Percentiles rank a stretch among this genome's conserved stretches.
These are phyloP conservation scores for Pseudomyrmex sp. DNA, from an alignment of 1,140 invertebrate species.

Conservation along the genomic window DNA sequence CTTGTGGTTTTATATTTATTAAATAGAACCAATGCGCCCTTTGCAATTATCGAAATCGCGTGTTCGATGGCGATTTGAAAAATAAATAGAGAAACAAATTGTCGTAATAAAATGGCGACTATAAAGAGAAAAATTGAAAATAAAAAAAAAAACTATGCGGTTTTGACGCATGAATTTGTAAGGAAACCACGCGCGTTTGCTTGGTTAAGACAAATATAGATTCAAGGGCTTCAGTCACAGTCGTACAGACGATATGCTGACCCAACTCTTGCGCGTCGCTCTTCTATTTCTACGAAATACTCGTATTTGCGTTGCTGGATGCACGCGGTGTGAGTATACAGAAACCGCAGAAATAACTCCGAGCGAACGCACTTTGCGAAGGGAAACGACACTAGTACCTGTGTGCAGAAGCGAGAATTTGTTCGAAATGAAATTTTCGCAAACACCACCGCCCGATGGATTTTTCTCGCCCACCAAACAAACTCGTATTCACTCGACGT, in stretches of 20 bases:
- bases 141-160: not conserved
- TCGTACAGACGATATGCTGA: constrained; percentile 42
- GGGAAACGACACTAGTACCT: constrained; percentile 26
- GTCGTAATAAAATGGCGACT: too few relatives aligned
- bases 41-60: too few relatives aligned
- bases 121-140: not conserved
- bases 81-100: too few relatives aligned
- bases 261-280: constrained; percentile 7
- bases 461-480: constrained; percentile 31
- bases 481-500: constrained; percentile 13
- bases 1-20: not conserved
- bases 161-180: constrained; percentile 5
- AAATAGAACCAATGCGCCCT: too few relatives aligned
- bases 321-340: not conserved
- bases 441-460: constrained; percentile 30
- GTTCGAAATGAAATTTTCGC: constrained; percentile 54
- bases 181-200: not conserved
- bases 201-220: constrained; percentile 35
- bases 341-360: constrained; percentile 33
- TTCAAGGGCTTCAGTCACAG: constrained; percentile 23
- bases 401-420: constrained; percentile 20
- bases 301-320: constrained; percentile 38
- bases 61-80: too few relatives aligned
- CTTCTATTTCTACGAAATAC: constrained; percentile 48
- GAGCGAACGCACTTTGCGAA: constrained; percentile 29